Evolutionary conservation across 1,140 invertebrate species (phyloP).

Genomic region (Trichomalopsis sarcophagae): DNA sequence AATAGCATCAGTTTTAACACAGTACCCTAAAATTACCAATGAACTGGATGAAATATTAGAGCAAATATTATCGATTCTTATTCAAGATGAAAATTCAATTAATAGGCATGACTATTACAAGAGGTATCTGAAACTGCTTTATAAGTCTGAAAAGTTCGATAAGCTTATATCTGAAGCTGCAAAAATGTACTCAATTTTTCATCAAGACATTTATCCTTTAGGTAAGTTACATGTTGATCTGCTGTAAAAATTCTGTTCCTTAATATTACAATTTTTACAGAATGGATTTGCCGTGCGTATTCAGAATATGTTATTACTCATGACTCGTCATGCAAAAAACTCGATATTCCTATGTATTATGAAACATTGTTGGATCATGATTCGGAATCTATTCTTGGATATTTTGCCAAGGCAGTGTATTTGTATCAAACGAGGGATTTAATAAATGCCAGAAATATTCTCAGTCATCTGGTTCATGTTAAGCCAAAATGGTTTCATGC

Average conservation of each 20-base stretch:
- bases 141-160: conserved; percentile 71
- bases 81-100: conserved; percentile 55
- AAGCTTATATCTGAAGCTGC: conserved; percentile 72
- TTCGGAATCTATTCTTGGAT: conserved; percentile 76
- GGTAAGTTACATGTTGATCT: conserved; percentile 58
- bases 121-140: conserved; percentile 76
- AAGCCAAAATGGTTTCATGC: conserved; percentile 68
- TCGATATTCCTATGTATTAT: conserved; percentile 74
- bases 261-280: conserved; percentile 58
- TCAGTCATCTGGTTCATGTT: conserved; percentile 65
- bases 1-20: conserved; percentile 62
- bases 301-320: conserved; percentile 72
- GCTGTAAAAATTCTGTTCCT: conserved; percentile 26
- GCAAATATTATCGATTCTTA: conserved; percentile 63
- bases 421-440: conserved; percentile 74
- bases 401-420: conserved; percentile 78
- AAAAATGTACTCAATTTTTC: conserved; percentile 74
- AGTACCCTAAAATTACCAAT: conserved; percentile 58
- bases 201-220: conserved; percentile 73
- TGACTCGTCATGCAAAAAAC: conserved; percentile 60
- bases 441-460: conserved; percentile 75
- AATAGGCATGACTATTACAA: conserved; percentile 73
- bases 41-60: conserved; percentile 62
- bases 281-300: conserved; percentile 80
- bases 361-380: conserved; percentile 73